Conservation (phyloP, 1,140 invertebrate species). For the Atta texana region DNA sequence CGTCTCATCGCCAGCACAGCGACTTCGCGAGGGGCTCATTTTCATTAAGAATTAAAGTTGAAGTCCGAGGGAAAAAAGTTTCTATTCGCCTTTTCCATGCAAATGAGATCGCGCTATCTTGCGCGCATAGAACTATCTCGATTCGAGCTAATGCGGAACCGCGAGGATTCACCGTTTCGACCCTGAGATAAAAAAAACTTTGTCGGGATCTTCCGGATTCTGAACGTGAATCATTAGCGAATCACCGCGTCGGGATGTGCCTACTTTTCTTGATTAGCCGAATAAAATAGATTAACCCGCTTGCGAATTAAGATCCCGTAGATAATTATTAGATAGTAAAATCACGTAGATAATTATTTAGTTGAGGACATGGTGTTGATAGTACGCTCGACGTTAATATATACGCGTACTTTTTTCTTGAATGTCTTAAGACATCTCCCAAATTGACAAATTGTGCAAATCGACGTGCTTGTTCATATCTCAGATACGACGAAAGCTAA, state of each 20-base stretch:
- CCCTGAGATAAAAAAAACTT: slow-evolving; percentile 63
- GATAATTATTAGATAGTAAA: slow-evolving; percentile 26
- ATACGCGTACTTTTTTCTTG: background rate
- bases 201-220: slow-evolving; percentile 29
- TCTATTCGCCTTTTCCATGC: slow-evolving; percentile 81
- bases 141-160: slow-evolving; percentile 72
- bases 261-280: slow-evolving; percentile 69
- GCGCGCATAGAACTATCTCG: slow-evolving; percentile 73
- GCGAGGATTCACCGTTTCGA: slow-evolving; percentile 59
- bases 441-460: slow-evolving; percentile 20
- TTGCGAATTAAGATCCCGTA: slow-evolving; percentile 16
- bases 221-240: slow-evolving; percentile 75
- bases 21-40: slow-evolving; percentile 82
- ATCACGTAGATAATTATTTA: slow-evolving; percentile 36
- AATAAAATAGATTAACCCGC: slow-evolving; percentile 65
- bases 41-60: slow-evolving; percentile 84
- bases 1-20: slow-evolving; percentile 80
- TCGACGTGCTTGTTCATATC: slow-evolving; percentile 7
- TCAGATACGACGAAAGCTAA: slow-evolving; percentile 44
- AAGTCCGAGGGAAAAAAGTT: slow-evolving; percentile 79
- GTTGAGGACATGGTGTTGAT: background rate
- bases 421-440: background rate
- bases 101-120: slow-evolving; percentile 79
- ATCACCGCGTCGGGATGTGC: slow-evolving; percentile 63
- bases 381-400: background rate